Evolutionary conservation across 1,140 invertebrate species (phyloP).

Genomic region (Heliconius himera): DNA sequence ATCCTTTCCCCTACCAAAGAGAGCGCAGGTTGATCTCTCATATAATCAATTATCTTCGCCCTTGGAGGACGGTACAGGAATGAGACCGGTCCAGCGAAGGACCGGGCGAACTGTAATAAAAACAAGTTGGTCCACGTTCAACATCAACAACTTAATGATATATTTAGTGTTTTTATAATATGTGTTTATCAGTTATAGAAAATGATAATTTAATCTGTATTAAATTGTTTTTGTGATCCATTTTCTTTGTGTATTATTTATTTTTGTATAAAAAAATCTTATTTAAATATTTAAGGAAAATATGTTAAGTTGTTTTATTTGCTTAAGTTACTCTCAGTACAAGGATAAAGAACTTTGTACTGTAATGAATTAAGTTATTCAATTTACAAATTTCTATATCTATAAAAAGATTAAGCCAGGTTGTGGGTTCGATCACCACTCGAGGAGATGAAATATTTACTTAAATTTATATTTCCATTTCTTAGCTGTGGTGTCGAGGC

Average conservation of each 20-base stretch:
- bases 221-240: neutral
- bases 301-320: too few species aligned
- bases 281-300: too few species aligned
- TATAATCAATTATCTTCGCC: constrained; percentile 38
- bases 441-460: too few species aligned
- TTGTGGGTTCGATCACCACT: too few species aligned
- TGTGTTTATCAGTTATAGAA: neutral
- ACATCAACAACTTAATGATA: constrained; percentile 7
- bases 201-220: constrained; percentile 1
- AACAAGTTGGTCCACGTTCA: constrained; percentile 22
- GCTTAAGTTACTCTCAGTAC: too few species aligned
- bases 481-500: too few species aligned
- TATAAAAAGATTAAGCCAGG: too few species aligned
- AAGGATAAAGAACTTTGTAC: too few species aligned
- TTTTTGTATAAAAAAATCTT: neutral
- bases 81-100: constrained; percentile 23
- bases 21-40: constrained; percentile 16
- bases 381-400: too few species aligned
- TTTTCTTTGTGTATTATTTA: neutral
- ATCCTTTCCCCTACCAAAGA: constrained; percentile 6
- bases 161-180: neutral
- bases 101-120: constrained; percentile 16
- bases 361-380: too few species aligned
- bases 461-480: too few species aligned
- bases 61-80: constrained; percentile 24